Evolutionary conservation across 2,888 invertebrate genomes (phyloP), one percentile per base, ranked within the genome.

Genomic region (Podabrus alpinus): DNA sequence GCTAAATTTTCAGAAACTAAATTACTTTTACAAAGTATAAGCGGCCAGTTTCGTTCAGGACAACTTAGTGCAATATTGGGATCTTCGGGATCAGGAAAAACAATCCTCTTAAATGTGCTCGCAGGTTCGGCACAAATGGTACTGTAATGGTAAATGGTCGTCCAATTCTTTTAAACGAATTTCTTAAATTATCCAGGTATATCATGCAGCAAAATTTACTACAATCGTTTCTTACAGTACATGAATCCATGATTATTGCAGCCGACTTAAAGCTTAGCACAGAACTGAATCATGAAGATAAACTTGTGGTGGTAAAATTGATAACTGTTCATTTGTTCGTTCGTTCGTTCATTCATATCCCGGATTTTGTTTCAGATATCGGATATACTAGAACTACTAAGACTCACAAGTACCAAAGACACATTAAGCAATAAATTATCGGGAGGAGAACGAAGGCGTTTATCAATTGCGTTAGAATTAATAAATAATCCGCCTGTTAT

Each of bases 401-500:
- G 97, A 81, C 88, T 98, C 79, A 90, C 88, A 21, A 92, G 92
- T 77, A 91, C 95, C 5, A 91, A 90, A 82, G 88, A 94, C 82
- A 97, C 97, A 0, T 86, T 91, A 59, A 92, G 95, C 0, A 90
- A 91, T 77, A 89, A 88, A 68, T 88, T 98, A 19, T 97, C 97
- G 0, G 98, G 98, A 0, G 98, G 98, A 0, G 97, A 98, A 87
- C 91, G 92, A 77, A 98, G 98, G 86, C 90, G 98, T 21, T 89
- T 98, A n/a, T 95, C 97, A 0, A 96, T 98, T 62, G 98, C 97
- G 0, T 87, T 97, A 77, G 98, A 98, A 86, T 89, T 98, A 24
- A 92, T 97, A 69, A 97, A 97, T 87, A 98, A 98, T 87, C 98
- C 98, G 1, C 97, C 97, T 0, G 93, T 98, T 9, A 92, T 98